A percentile compares a stretch with the other conserved stretches of the same genome.
These are phyloP conservation scores for Trigoniulus corallinus DNA, from an alignment of 1,140 invertebrate species.

Conservation along the genomic window DNA sequence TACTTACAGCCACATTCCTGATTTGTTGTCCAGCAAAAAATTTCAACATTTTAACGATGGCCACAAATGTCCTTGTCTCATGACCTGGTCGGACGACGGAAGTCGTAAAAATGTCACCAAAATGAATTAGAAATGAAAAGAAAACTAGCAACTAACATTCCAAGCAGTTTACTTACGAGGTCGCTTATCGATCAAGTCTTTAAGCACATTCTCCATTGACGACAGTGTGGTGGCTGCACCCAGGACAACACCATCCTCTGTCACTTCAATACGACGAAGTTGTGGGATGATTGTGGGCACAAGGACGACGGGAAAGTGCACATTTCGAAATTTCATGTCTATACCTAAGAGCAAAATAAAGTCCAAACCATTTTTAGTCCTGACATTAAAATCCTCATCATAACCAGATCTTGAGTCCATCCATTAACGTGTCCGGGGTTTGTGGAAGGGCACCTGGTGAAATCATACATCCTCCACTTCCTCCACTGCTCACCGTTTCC, in stretches of 20 bases:
- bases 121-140: slow-evolving; percentile 12
- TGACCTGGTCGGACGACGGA: no score
- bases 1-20: slow-evolving; percentile 53
- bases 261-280: background rate
- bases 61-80: slow-evolving; percentile 48
- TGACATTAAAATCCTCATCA: no score
- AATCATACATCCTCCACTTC: no score
- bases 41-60: slow-evolving; percentile 67
- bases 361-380: no score
- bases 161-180: slow-evolving; percentile 27
- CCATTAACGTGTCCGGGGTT: no score
- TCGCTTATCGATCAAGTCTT: slow-evolving; percentile 35
- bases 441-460: no score
- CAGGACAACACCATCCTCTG: slow-evolving; percentile 1
- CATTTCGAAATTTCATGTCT: background rate
- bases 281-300: background rate
- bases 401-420: no score
- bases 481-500: no score
- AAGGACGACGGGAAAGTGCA: background rate
- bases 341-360: no score
- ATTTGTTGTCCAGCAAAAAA: slow-evolving; percentile 94
- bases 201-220: slow-evolving; percentile 46
- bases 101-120: no score
- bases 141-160: background rate
- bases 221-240: slow-evolving; percentile 63